Evolutionary conservation across 2,888 invertebrate species (phyloP).

Genomic region (Ptilodon capucinus): DNA sequence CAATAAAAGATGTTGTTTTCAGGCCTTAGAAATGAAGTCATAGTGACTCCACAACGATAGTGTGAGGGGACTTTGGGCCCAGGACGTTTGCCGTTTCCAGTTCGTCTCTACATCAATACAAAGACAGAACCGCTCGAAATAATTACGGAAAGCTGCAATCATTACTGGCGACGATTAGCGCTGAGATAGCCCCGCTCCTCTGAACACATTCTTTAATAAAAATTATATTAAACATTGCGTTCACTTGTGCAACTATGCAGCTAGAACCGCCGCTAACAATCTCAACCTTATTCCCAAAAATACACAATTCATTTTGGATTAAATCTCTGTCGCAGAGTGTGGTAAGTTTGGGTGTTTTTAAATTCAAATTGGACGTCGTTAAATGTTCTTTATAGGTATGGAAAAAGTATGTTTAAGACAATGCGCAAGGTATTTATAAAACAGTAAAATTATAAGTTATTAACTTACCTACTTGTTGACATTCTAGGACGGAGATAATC

Average conservation of each 20-base stretch:
- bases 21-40: too few relatives aligned
- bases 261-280: conserved; percentile 4
- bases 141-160: conserved; percentile 75
- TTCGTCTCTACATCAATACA: conserved; percentile 19
- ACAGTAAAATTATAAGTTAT: neutral
- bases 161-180: conserved; percentile 77
- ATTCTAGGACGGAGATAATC: neutral
- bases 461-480: neutral
- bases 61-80: too few relatives aligned
- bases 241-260: conserved; percentile 34
- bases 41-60: too few relatives aligned
- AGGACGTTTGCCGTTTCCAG: conserved; percentile 40
- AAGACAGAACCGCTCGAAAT: conserved; percentile 63
- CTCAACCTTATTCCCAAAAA: neutral
- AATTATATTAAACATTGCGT: conserved; percentile 74
- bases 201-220: conserved; percentile 75
- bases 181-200: conserved; percentile 70
- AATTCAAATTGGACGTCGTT: neutral
- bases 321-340: neutral
- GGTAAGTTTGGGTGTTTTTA: neutral
- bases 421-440: neutral
- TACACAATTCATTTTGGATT: neutral
- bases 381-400: neutral
- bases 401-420: neutral
- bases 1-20: too few relatives aligned